Base-by-base conservation (phyloP, 2,113 vertebrate genomes). In the Cyprinodon tularosa region DNA sequence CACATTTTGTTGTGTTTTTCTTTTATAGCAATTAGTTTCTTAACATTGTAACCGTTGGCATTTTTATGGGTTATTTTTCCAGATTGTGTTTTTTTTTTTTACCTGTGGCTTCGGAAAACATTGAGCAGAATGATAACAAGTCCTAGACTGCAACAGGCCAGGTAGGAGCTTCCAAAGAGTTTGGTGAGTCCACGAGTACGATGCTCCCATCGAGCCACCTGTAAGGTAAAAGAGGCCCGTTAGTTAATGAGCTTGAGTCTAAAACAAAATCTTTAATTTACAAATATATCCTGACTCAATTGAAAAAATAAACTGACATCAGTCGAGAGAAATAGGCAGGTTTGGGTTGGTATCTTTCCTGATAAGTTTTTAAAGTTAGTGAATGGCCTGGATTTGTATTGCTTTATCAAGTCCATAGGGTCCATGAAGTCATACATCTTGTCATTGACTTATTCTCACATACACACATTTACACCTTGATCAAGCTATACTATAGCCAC, bases 131-230 rank as follows among this genome's bases (percentile, higher is more conserved):
- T 73, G 85, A 99, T 96, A 72, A 93, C 53, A 0, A 85, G 20
- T 0, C 94, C 97, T 76, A 99, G 92, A 81, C 81, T 88, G 91
- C 96, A 98, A 81, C 97, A 99, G 79, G 95, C 98, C 71, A 90
- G 3, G 15, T 65, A 86, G 0, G 97, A 95, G 47, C 96, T 95
- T 3, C 95, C 92, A 0, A 96, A 96, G 72, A 94, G 60, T 62
- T 42, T 85, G 74, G 96, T 85, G 13, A 99, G 92, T 0, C 86
- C 86, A 59, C 81, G 93, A 0, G 96, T 98, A 39, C 78, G 94
- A 86, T 98, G 95, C 69, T 99, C 98, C 97, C 96, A 99, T 86
- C 96, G 93, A 1, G 94, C 97, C 20, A 98, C 96, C 98, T 99
- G 86, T 45, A 4, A 4, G 50, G 66, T 0, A 10, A 66, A 66